Evolutionary conservation across 1,140 invertebrate species (phyloP).

Genomic region (Trinorchestia longiramus): DNA sequence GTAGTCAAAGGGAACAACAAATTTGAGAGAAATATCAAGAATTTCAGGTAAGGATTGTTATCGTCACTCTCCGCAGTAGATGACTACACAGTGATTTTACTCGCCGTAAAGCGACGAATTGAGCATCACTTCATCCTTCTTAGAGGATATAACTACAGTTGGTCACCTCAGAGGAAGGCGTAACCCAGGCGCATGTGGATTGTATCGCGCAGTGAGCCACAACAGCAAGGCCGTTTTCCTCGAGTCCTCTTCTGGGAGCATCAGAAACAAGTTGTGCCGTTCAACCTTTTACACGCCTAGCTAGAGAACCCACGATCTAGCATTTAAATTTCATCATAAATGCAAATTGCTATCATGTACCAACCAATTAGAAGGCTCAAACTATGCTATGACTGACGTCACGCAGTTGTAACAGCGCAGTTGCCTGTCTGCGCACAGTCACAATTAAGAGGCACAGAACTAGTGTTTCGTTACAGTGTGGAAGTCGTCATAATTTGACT

Average conservation of each 20-base stretch:
- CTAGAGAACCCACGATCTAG: no score
- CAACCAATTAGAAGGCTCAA: no score
- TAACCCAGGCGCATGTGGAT: neutral
- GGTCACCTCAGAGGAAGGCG: neutral
- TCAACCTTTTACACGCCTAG: no score
- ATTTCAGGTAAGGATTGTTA: neutral
- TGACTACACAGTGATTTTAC: neutral
- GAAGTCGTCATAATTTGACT: neutral
- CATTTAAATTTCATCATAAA: no score
- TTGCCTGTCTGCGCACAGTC: neutral
- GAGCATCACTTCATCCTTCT: neutral
- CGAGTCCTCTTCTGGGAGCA: no score
- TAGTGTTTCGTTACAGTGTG: neutral
- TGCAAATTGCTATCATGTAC: no score
- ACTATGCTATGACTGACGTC: no score
- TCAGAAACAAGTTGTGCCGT: no score
- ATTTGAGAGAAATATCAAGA: neutral
- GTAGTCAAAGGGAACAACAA: neutral
- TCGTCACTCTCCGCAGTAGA: neutral
- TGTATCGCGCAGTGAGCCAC: neutral
- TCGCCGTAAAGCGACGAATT: neutral
- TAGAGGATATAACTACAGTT: neutral
- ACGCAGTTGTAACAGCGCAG: no score
- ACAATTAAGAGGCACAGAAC: neutral
- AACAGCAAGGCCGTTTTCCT: no score